phyloP scores from a whole-genome alignment of 2,888 invertebrate species.

The Aradus depressus region DNA sequence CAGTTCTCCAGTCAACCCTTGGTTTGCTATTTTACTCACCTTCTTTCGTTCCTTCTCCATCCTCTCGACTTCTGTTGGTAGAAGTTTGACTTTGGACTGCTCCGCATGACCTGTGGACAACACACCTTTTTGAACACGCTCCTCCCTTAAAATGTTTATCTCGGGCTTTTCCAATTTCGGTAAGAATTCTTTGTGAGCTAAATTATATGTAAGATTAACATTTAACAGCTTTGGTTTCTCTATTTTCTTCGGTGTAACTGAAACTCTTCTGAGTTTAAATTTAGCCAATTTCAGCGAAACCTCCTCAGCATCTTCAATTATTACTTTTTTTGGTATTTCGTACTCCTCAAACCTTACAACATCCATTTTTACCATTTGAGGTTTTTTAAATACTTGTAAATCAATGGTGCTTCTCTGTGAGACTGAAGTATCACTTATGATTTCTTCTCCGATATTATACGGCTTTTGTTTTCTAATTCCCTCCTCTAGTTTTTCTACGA shows the following conservation, averaged over 20 bases:
- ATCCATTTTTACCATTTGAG: neutral
- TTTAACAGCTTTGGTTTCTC: constrained; percentile 38
- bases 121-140: constrained; percentile 25
- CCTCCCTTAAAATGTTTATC: constrained; percentile 34
- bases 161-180: constrained; percentile 30
- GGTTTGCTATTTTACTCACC: too few relatives aligned
- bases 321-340: constrained; percentile 33
- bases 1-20: too few relatives aligned
- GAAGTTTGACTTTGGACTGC: constrained; percentile 29
- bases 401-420: too few relatives aligned
- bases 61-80: constrained; percentile 27
- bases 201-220: too few relatives aligned
- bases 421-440: too few relatives aligned
- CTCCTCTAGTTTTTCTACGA: constrained; percentile 2
- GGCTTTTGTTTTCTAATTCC: neutral
- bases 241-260: constrained; percentile 31
- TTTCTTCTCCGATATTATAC: neutral
- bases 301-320: constrained; percentile 42
- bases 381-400: too few relatives aligned
- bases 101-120: constrained; percentile 29
- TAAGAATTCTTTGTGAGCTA: constrained; percentile 36
- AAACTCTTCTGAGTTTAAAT: too few relatives aligned
- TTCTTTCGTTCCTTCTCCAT: constrained; percentile 28
- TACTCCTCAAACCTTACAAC: constrained; percentile 15
- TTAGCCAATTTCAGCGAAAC: too few relatives aligned